Evolutionary conservation across 2,888 invertebrate species (phyloP).

Genomic region (Dasysyrphus albostriatus): DNA sequence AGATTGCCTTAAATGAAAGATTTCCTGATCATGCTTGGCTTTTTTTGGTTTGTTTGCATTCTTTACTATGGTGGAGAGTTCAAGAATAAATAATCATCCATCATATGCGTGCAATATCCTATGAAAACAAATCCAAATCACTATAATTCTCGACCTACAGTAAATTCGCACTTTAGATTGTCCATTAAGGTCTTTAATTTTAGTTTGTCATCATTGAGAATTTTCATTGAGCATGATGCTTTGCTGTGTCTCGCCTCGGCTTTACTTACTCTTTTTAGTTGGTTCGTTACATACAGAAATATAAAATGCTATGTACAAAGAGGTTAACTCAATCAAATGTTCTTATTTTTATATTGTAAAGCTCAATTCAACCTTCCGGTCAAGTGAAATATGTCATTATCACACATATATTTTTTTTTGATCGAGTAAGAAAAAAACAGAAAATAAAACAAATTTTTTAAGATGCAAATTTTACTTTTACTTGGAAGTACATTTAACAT

Average conservation of each 20-base stretch:
- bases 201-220: slow-evolving; percentile 1
- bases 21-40: slow-evolving; percentile 69
- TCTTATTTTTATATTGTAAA: background rate
- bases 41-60: slow-evolving; percentile 16
- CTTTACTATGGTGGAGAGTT: slow-evolving; percentile 33
- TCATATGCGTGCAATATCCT: slow-evolving; percentile 55
- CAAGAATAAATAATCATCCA: slow-evolving; percentile 43
- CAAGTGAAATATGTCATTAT: slow-evolving; percentile 54
- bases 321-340: slow-evolving; percentile 19
- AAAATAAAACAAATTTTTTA: no score
- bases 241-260: background rate
- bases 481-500: no score
- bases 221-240: background rate
- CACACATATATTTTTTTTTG: slow-evolving; percentile 13
- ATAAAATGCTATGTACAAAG: background rate
- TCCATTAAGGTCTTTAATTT: slow-evolving; percentile 11
- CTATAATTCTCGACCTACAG: slow-evolving; percentile 29
- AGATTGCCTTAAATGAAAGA: slow-evolving; percentile 73
- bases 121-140: slow-evolving; percentile 29
- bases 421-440: background rate
- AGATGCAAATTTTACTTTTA: no score
- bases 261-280: background rate
- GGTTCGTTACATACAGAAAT: no score
- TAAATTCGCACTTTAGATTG: slow-evolving; percentile 18
- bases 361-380: slow-evolving; percentile 53